Conservation (phyloP, 2,797 vertebrate genomes). For the Manis pentadactyla region DNA sequence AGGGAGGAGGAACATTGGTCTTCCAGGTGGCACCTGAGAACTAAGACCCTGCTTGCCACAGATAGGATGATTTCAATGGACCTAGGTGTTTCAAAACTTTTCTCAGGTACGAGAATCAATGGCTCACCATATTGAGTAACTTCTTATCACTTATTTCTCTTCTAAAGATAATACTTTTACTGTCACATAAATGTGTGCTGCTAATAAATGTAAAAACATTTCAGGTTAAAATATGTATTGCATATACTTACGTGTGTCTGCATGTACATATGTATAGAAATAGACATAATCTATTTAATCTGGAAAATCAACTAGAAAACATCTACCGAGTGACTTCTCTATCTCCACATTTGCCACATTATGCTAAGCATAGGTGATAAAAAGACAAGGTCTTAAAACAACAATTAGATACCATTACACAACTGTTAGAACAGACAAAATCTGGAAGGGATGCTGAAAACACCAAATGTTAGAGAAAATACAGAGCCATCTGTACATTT, state of each 20-base stretch:
- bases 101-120: slow-evolving; percentile 49
- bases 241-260: neutral
- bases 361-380: neutral
- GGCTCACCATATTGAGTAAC: neutral
- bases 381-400: neutral
- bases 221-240: neutral
- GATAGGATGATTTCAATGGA: slow-evolving; percentile 1
- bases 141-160: slow-evolving; percentile 56
- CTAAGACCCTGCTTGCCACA: neutral
- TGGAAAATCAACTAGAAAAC: slow-evolving; percentile 25
- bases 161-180: slow-evolving; percentile 51
- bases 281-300: neutral
- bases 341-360: neutral
- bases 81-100: neutral
- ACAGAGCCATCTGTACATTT: neutral
- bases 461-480: neutral
- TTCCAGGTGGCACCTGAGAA: neutral
- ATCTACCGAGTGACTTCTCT: neutral
- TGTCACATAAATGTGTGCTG: neutral
- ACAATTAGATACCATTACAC: neutral
- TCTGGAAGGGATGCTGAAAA: neutral
- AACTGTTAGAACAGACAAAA: neutral
- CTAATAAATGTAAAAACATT: neutral
- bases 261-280: neutral
- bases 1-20: neutral